Percentiles rank a stretch among this genome's conserved stretches.
phyloP scores from a whole-genome alignment of 2,888 invertebrate genomes.

The Lumbricus terrestris region DNA sequence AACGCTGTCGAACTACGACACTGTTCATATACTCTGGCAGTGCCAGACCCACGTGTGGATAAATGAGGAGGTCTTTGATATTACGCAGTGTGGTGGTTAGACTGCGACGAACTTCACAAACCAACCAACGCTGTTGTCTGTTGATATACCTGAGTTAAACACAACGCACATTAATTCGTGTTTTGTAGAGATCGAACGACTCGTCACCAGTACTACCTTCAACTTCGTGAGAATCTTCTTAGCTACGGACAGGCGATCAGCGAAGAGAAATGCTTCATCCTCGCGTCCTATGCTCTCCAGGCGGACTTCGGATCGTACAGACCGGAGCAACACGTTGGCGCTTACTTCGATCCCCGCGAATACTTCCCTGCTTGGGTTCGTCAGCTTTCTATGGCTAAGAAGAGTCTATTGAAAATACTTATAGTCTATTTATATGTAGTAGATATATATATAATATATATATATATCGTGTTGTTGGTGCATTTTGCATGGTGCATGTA shows the following conservation, averaged over 20 bases:
- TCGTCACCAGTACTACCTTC: conserved; percentile 89
- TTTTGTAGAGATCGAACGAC: conserved; percentile 76
- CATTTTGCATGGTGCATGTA: background rate
- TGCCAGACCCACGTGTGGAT: no score
- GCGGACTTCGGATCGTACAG: conserved; percentile 83
- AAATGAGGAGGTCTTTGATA: no score
- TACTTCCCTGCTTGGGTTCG: conserved; percentile 73
- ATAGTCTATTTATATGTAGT: no score
- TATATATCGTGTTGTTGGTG: no score
- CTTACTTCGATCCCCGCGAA: conserved; percentile 75
- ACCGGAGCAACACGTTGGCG: background rate
- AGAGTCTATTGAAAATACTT: background rate
- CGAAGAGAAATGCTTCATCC: conserved; percentile 66
- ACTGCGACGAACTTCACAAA: no score
- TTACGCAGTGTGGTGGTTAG: no score
- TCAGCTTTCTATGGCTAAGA: conserved; percentile 6
- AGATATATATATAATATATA: no score
- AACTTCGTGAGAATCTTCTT: conserved; percentile 82
- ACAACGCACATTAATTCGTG: no score
- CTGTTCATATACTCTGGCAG: no score
- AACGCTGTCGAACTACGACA: background rate
- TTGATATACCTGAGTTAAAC: no score
- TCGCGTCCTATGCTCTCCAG: conserved; percentile 87
- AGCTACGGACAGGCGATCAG: conserved; percentile 60
- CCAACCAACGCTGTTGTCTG: no score